Conservation (phyloP, 2,113 vertebrate genomes). For the Madoqua kirkii region DNA sequence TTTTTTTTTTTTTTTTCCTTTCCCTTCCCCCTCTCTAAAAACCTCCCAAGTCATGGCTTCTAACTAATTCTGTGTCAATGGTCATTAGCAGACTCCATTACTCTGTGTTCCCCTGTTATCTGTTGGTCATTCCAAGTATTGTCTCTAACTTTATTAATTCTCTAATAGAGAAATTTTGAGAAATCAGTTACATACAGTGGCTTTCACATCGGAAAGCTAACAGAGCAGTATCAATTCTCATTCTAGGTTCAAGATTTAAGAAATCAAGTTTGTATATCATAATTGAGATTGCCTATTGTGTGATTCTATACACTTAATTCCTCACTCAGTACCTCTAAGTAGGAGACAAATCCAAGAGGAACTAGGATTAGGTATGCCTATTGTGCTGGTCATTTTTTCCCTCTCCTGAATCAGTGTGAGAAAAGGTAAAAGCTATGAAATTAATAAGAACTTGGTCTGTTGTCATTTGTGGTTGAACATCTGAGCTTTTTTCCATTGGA, state of each 20-base stretch:
- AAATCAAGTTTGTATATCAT: not conserved
- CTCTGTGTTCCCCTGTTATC: not conserved
- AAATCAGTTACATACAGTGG: not conserved
- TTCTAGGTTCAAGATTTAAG: not conserved
- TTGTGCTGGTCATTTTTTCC: not conserved
- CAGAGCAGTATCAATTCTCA: not conserved
- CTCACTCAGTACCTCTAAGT: not conserved
- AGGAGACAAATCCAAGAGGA: not conserved
- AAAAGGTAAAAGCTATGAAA: not conserved
- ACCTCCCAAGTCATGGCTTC: not conserved
- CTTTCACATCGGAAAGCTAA: not conserved
- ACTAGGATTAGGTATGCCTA: not conserved
- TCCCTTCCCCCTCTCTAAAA: not conserved
- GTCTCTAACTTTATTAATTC: not conserved
- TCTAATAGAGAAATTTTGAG: not conserved
- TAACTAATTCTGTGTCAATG: not conserved
- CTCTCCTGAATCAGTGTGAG: not conserved
- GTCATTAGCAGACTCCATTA: not conserved
- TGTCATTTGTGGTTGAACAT: not conserved
- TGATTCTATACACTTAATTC: not conserved
- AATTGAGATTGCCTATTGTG: not conserved
- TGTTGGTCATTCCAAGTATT: not conserved
- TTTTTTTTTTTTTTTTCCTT: not conserved
- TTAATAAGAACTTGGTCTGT: not conserved
- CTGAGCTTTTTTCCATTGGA: not conserved